Conservation (phyloP, 2,113 vertebrate genomes). For the Heterochromis multidens region DNA sequence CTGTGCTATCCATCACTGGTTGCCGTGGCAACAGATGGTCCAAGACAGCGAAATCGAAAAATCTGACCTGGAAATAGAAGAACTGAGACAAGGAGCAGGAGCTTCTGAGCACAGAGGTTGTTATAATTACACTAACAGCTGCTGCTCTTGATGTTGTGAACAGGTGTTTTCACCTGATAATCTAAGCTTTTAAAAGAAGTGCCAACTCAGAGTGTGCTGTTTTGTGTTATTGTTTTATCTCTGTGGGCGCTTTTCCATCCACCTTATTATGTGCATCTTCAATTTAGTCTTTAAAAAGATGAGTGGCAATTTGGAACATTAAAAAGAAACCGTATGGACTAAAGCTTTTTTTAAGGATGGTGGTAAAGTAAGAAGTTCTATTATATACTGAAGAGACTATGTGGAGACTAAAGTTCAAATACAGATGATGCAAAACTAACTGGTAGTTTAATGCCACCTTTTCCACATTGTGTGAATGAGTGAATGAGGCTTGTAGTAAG, state of each 20-base stretch:
- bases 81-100: not conserved
- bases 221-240: not conserved
- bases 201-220: too few relatives aligned
- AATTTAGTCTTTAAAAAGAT: not conserved
- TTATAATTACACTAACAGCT: not conserved
- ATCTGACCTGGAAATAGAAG: not conserved
- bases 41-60: slow-evolving; percentile 1
- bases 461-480: too few relatives aligned
- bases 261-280: not conserved
- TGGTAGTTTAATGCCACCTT: not conserved
- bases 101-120: not conserved
- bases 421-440: not conserved
- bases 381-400: not conserved
- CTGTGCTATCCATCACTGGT: slow-evolving; percentile 27
- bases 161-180: not conserved
- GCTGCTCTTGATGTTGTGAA: not conserved
- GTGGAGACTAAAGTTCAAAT: not conserved
- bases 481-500: too few relatives aligned
- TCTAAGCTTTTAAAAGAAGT: not conserved
- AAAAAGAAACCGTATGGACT: fast-evolving
- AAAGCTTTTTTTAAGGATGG: not conserved
- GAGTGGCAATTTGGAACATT: not conserved
- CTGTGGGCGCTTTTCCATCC: not conserved
- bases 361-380: not conserved
- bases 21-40: slow-evolving; percentile 18